Evolutionary conservation across 2,797 vertebrate species (phyloP).

Genomic region (Eulemur albifrons): DNA sequence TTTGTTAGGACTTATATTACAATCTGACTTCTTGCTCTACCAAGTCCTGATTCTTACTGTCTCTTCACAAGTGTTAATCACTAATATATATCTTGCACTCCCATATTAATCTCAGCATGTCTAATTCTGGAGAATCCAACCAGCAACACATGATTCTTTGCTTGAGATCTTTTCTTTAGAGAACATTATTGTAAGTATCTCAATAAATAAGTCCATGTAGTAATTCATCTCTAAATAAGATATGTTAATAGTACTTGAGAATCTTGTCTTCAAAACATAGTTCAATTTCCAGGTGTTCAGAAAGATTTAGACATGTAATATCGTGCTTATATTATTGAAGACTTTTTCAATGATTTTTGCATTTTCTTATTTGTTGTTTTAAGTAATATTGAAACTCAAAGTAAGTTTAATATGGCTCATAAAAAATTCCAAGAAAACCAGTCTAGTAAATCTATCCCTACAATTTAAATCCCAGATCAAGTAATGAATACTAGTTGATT

Average conservation of each 20-base stretch:
- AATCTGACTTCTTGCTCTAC: not conserved
- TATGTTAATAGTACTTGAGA: not conserved
- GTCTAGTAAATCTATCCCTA: not conserved
- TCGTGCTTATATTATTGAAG: conserved; percentile 13
- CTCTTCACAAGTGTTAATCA: not conserved
- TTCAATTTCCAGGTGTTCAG: conserved; percentile 21
- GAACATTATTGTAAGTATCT: not conserved
- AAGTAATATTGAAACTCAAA: conserved; percentile 23
- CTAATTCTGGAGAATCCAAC: not conserved
- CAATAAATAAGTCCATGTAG: conserved; percentile 24
- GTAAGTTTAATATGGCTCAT: conserved; percentile 43
- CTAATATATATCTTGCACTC: not conserved
- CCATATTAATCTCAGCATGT: not conserved
- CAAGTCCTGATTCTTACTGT: not conserved
- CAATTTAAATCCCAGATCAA: conserved; percentile 17
- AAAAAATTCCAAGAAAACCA: conserved; percentile 54
- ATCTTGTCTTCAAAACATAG: conserved; percentile 6
- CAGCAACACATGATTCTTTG: not conserved
- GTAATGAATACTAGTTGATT: not conserved
- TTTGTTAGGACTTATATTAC: not conserved
- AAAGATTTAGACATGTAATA: conserved; percentile 33
- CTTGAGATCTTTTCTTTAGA: conserved; percentile 9
- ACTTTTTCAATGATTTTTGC: conserved; percentile 38
- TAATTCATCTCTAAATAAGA: not conserved
- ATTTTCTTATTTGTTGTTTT: conserved; percentile 47